Evolutionary conservation across 2,797 vertebrate species (phyloP).

Genomic region (Halcyon chelicuti): DNA sequence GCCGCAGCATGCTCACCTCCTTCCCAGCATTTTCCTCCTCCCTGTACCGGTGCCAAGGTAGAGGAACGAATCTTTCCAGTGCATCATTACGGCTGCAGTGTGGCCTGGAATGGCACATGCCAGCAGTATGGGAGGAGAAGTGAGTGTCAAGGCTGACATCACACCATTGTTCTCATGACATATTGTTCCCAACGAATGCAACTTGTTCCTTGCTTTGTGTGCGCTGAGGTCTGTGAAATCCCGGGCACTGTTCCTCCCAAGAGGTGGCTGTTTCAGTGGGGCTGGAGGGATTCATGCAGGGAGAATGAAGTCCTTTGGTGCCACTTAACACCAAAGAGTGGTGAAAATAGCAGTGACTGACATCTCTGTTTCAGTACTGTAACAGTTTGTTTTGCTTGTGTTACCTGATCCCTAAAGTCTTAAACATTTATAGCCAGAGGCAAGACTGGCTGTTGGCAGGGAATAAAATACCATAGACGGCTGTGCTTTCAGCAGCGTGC

Average conservation of each 20-base stretch:
- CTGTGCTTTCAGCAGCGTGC: neutral
- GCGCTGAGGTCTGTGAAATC: neutral
- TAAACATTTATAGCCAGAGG: neutral
- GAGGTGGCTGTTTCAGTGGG: neutral
- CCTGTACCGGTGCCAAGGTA: neutral
- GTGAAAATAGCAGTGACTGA: neutral
- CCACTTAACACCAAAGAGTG: neutral
- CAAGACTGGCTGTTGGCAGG: neutral
- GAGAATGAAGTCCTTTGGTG: neutral
- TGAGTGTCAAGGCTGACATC: neutral
- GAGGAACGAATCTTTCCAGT: neutral
- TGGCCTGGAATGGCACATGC: neutral
- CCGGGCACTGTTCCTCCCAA: neutral
- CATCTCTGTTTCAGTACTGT: neutral
- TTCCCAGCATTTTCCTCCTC: neutral
- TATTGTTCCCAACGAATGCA: neutral
- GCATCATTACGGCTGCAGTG: accelerated
- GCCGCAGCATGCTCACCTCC: neutral
- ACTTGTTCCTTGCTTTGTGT: neutral
- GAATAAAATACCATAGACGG: neutral
- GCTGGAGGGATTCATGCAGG: neutral
- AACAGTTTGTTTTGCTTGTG: neutral
- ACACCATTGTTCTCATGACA: neutral
- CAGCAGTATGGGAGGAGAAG: neutral
- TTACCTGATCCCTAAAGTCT: neutral